phyloP scores from a whole-genome alignment of 2,888 invertebrate species.

The Tinea pellionella region DNA sequence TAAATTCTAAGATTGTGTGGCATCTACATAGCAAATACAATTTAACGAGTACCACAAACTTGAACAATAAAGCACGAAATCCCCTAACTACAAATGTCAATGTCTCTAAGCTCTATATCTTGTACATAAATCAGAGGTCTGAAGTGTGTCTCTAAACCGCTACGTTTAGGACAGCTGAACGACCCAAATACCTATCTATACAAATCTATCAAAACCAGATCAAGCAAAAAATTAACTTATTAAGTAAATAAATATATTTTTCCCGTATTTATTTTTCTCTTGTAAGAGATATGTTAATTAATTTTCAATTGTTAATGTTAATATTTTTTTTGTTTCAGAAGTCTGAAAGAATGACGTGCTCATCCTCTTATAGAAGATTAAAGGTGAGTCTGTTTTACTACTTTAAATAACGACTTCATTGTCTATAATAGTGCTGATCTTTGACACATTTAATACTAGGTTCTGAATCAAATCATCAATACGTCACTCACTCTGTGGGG shows the following conservation, averaged over 20 bases:
- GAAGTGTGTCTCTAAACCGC: slow-evolving; percentile 30
- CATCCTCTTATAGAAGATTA: background rate
- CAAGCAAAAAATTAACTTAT: too few species aligned
- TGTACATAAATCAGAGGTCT: slow-evolving; percentile 28
- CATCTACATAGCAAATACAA: too few species aligned
- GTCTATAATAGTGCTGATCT: background rate
- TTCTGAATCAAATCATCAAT: background rate
- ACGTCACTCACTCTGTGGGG: background rate
- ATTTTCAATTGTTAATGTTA: background rate
- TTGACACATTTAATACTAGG: background rate
- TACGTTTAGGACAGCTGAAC: slow-evolving; percentile 11
- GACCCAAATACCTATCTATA: background rate
- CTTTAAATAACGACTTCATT: too few species aligned
- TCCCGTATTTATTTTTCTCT: too few species aligned
- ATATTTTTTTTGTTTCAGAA: slow-evolving; percentile 2
- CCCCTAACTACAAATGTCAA: background rate
- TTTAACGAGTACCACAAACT: too few species aligned
- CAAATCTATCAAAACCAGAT: too few species aligned
- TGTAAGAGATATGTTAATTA: too few species aligned
- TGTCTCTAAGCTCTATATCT: background rate
- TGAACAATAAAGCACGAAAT: background rate
- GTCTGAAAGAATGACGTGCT: background rate
- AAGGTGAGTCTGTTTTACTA: background rate
- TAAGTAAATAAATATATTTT: too few species aligned
- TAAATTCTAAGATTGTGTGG: too few species aligned